These are phyloP conservation scores for Drosophila elegans DNA, from an alignment of 1,140 invertebrate species.

Conservation along the genomic window DNA sequence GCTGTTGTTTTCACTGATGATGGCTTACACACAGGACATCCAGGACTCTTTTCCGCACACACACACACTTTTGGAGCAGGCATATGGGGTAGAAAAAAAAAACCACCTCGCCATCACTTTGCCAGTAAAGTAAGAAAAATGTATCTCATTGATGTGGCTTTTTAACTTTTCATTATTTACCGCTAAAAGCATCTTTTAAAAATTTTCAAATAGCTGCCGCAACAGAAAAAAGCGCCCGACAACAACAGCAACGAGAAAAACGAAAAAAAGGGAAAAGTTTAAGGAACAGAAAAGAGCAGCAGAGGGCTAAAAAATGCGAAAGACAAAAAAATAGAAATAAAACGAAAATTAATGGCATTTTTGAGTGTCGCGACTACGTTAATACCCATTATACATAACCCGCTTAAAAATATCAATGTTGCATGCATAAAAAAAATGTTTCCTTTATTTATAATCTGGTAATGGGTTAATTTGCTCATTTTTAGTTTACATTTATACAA, in stretches of 20 bases:
- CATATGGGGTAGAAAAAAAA: conserved; percentile 18
- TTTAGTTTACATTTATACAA: no score
- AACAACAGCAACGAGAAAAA: conserved; percentile 18
- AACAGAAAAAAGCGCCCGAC: conserved; percentile 50
- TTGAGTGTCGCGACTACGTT: not conserved
- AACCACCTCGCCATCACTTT: conserved; percentile 7
- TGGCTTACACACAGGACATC: conserved; percentile 8
- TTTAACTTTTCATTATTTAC: conserved; percentile 85
- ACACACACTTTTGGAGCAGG: conserved; percentile 13
- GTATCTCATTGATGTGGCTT: conserved; percentile 84
- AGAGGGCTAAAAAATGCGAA: conserved; percentile 4
- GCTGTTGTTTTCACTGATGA: conserved; percentile 14
- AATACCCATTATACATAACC: no score
- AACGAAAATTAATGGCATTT: conserved; percentile 2
- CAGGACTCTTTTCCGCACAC: conserved; percentile 3
- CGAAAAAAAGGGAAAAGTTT: conserved; percentile 33
- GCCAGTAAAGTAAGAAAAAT: conserved; percentile 66
- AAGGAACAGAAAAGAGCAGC: conserved; percentile 14
- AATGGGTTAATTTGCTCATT: no score
- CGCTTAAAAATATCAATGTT: no score
- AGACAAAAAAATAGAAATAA: conserved; percentile 22
- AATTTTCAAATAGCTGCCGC: conserved; percentile 73
- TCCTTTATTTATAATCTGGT: no score
- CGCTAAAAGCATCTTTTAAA: conserved; percentile 85
- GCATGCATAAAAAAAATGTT: no score